Evolutionary conservation across 1,140 invertebrate genomes (phyloP).

Genomic region (Drosophila seguyi): DNA sequence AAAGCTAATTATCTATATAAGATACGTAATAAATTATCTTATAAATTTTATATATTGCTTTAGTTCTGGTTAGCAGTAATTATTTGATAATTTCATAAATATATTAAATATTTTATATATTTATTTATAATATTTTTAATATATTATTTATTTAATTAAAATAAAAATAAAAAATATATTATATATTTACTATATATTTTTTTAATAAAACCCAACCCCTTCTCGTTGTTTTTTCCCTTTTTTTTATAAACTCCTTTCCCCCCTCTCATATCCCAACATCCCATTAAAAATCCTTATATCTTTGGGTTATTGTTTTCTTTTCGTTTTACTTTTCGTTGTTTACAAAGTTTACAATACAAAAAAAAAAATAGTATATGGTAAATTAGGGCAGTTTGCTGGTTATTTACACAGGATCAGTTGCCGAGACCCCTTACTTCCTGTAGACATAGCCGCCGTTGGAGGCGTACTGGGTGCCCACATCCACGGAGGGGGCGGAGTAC

Average conservation of each 20-base stretch:
- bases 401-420: slow-evolving; percentile 55
- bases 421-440: slow-evolving; percentile 64
- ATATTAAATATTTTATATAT: too few species aligned
- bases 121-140: too few species aligned
- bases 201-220: too few species aligned
- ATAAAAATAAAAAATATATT: too few species aligned
- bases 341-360: slow-evolving; percentile 36
- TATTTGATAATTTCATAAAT: too few species aligned
- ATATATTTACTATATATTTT: too few species aligned
- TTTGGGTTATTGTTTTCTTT: slow-evolving; percentile 21
- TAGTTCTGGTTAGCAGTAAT: not conserved
- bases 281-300: not conserved
- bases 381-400: slow-evolving; percentile 25
- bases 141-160: not conserved
- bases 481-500: slow-evolving; percentile 62
- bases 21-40: too few species aligned
- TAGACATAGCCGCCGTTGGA: slow-evolving; percentile 82
- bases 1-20: too few species aligned
- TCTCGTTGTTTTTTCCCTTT: not conserved
- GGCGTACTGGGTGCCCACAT: slow-evolving; percentile 79
- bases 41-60: not conserved
- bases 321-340: slow-evolving; percentile 18
- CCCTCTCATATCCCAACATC: not conserved
- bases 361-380: slow-evolving; percentile 37
- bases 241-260: not conserved